phyloP scores from a whole-genome alignment of 2,113 vertebrate genomes.

The Zapus hudsonius region DNA sequence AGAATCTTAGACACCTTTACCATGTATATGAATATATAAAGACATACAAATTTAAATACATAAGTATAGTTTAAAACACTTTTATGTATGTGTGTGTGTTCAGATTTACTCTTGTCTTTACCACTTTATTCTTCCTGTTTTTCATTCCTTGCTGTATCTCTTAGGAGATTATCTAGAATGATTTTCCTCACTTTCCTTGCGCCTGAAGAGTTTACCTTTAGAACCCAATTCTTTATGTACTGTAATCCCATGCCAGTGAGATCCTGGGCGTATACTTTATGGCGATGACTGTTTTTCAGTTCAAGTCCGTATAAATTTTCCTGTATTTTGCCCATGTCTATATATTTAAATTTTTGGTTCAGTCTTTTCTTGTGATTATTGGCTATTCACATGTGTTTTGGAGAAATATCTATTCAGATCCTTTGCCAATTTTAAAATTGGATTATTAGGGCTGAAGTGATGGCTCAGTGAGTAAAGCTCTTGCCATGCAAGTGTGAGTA shows the following conservation, averaged over 20 bases:
- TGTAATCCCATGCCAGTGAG: background rate
- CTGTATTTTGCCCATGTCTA: constrained; percentile 30
- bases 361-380: background rate
- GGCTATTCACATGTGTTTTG: background rate
- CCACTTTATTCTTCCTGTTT: background rate
- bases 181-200: constrained; percentile 28
- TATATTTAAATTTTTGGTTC: background rate
- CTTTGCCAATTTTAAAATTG: background rate
- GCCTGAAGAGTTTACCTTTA: constrained; percentile 17
- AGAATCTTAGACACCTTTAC: background rate
- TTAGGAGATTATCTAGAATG: constrained; percentile 31
- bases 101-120: background rate
- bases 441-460: too few relatives aligned
- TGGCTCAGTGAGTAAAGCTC: too few relatives aligned
- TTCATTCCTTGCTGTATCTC: background rate
- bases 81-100: background rate
- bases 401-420: background rate
- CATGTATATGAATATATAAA: background rate
- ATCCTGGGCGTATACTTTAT: background rate
- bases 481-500: too few relatives aligned
- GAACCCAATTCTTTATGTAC: background rate
- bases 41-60: background rate
- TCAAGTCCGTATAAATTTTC: background rate
- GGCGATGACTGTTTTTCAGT: background rate
- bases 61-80: background rate